Percentiles rank a stretch among this genome's conserved stretches.
phyloP scores from a whole-genome alignment of 1,140 invertebrate genomes.

The Heliothis virescens region DNA sequence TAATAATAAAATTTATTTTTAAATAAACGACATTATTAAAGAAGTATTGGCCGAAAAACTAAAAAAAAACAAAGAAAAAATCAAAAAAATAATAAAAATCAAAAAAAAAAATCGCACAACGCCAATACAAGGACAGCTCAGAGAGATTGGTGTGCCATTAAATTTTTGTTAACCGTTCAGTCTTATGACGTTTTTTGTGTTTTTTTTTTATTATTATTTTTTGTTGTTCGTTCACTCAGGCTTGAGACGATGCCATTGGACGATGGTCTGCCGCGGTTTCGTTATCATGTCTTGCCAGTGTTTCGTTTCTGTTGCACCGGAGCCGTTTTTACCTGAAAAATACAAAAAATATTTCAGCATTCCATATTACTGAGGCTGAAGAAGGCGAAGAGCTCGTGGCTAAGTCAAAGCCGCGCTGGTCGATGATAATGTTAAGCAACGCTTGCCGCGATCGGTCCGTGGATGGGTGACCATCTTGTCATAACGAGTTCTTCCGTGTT shows the following conservation, averaged over 20 bases:
- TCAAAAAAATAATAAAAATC: slow-evolving; percentile 18
- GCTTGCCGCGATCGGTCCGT: too few relatives aligned
- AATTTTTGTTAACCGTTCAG: slow-evolving; percentile 77
- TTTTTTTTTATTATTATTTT: slow-evolving; percentile 56
- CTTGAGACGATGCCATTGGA: slow-evolving; percentile 96
- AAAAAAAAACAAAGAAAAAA: background rate
- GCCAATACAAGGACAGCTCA: slow-evolving; percentile 50
- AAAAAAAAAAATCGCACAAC: slow-evolving; percentile 39
- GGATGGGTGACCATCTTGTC: too few relatives aligned
- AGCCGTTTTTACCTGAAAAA: slow-evolving; percentile 94
- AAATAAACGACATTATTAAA: too few relatives aligned
- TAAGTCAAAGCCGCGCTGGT: too few relatives aligned
- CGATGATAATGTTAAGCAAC: too few relatives aligned
- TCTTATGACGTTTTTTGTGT: slow-evolving; percentile 80
- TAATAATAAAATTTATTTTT: too few relatives aligned
- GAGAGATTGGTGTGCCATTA: slow-evolving; percentile 63
- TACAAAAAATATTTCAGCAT: too few relatives aligned
- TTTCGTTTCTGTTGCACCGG: slow-evolving; percentile 96
- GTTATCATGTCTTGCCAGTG: slow-evolving; percentile 99
- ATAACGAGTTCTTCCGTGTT: too few relatives aligned
- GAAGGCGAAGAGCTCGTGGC: too few relatives aligned
- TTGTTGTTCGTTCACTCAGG: slow-evolving; percentile 89
- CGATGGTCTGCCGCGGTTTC: slow-evolving; percentile 96
- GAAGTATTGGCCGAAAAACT: too few relatives aligned
- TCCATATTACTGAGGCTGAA: too few relatives aligned